Evolutionary conservation across 2,888 invertebrate genomes (phyloP).

Genomic region (Deilephila elpenor): DNA sequence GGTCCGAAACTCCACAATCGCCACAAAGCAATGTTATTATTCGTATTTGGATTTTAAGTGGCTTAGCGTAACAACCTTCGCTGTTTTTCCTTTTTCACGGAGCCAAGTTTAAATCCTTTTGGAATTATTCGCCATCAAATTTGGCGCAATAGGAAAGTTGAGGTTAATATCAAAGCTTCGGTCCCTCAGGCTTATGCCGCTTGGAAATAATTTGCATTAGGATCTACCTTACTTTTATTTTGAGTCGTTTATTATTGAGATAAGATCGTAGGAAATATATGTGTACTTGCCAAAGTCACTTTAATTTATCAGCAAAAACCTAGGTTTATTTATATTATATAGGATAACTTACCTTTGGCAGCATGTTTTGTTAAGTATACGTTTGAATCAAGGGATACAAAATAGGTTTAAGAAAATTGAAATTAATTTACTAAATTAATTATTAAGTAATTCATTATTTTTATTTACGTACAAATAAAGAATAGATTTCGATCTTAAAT

Average conservation of each 20-base stretch:
- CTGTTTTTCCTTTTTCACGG: constrained; percentile 25
- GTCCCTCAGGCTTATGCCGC: neutral
- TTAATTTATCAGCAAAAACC: no score
- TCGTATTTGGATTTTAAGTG: constrained; percentile 74
- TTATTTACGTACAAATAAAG: no score
- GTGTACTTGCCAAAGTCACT: no score
- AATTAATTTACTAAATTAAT: no score
- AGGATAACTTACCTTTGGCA: no score
- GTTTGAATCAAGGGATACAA: no score
- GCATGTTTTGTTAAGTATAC: no score
- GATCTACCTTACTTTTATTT: neutral
- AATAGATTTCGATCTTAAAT: no score
- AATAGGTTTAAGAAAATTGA: no score
- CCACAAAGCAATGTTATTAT: constrained; percentile 63
- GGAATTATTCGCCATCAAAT: constrained; percentile 18
- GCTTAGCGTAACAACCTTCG: constrained; percentile 40
- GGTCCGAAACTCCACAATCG: constrained; percentile 7
- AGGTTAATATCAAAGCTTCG: neutral
- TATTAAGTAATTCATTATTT: no score
- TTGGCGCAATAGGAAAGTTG: constrained; percentile 6
- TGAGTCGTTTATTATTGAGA: neutral
- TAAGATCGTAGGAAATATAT: no score
- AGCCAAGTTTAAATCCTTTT: constrained; percentile 24
- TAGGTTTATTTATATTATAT: no score
- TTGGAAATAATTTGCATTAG: constrained; percentile 13